A percentile compares a stretch with the other conserved stretches of the same genome.
Evolutionary conservation across 2,888 invertebrate genomes (phyloP).

Genomic region (Corythucha ciliata): DNA sequence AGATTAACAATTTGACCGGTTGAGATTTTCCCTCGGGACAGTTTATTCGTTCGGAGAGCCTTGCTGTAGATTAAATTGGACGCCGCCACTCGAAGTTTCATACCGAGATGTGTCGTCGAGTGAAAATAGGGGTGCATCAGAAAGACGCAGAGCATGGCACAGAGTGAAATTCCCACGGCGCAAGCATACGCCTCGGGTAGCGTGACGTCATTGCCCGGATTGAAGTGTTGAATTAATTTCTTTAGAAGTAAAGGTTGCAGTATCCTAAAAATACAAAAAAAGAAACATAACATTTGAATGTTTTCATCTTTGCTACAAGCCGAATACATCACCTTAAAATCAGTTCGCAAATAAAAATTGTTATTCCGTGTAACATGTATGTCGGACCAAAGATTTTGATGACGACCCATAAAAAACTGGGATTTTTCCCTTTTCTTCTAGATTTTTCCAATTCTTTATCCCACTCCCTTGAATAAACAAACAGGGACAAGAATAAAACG

Average conservation of each 20-base stretch:
- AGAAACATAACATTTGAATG: too few relatives aligned
- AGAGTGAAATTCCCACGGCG: slow-evolving; percentile 61
- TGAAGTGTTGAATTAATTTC: slow-evolving; percentile 42
- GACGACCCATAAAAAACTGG: slow-evolving; percentile 53
- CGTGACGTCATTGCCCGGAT: slow-evolving; percentile 39
- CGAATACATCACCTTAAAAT: slow-evolving; percentile 51
- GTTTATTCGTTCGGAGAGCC: slow-evolving; percentile 66
- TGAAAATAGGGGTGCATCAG: slow-evolving; percentile 83
- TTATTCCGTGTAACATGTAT: slow-evolving; percentile 53
- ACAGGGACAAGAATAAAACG: not conserved
- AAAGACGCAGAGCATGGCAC: slow-evolving; percentile 64
- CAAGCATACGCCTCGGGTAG: slow-evolving; percentile 60
- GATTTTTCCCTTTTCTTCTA: slow-evolving; percentile 47
- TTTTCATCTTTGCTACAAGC: too few relatives aligned
- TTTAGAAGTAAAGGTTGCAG: slow-evolving; percentile 42
- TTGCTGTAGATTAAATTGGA: slow-evolving; percentile 78
- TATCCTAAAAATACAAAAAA: too few relatives aligned
- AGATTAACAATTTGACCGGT: slow-evolving; percentile 56
- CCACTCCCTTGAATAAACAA: slow-evolving; percentile 47
- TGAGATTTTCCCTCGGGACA: slow-evolving; percentile 75
- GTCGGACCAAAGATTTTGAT: slow-evolving; percentile 53
- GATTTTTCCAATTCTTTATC: slow-evolving; percentile 47
- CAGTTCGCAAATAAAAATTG: slow-evolving; percentile 53
- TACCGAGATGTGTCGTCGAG: slow-evolving; percentile 68
- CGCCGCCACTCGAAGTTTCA: slow-evolving; percentile 72